A percentile compares a stretch with the other conserved stretches of the same genome.
phyloP scores from a whole-genome alignment of 2,113 vertebrate genomes.

The Chloroceryle aenea region DNA sequence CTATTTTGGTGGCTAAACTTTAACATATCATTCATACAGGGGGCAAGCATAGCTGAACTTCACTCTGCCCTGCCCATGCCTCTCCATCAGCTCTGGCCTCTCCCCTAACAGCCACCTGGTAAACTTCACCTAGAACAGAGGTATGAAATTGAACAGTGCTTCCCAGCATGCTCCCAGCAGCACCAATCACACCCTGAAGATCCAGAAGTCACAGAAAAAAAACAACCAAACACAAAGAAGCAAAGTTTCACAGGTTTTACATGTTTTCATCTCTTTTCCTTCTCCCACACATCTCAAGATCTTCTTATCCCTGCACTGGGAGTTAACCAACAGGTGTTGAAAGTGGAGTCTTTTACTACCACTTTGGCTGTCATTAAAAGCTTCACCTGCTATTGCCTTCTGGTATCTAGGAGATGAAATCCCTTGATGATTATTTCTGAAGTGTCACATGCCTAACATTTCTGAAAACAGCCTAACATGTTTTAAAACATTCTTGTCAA shows the following conservation, averaged over 20 bases:
- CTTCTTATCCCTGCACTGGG: background rate
- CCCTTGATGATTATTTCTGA: background rate
- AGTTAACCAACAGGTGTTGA: background rate
- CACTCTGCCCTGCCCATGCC: background rate
- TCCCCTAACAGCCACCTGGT: background rate
- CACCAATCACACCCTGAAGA: background rate
- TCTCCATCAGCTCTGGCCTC: background rate
- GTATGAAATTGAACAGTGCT: background rate
- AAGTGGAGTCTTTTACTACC: background rate
- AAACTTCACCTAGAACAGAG: background rate
- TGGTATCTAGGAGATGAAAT: background rate
- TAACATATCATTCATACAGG: background rate
- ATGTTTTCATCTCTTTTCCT: background rate
- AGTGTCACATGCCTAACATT: background rate
- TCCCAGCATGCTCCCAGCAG: background rate
- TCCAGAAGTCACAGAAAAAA: background rate
- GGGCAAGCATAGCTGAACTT: rapidly evolving
- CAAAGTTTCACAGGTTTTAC: background rate
- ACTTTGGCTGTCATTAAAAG: background rate
- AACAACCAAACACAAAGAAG: background rate
- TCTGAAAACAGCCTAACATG: background rate
- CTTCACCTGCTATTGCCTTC: background rate
- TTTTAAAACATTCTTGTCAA: background rate
- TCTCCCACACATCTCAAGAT: background rate
- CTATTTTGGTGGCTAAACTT: background rate